Percentiles rank a stretch among this genome's conserved stretches.
Evolutionary conservation across 2,797 vertebrate species (phyloP).

Genomic region (Allochrocebus solatus): DNA sequence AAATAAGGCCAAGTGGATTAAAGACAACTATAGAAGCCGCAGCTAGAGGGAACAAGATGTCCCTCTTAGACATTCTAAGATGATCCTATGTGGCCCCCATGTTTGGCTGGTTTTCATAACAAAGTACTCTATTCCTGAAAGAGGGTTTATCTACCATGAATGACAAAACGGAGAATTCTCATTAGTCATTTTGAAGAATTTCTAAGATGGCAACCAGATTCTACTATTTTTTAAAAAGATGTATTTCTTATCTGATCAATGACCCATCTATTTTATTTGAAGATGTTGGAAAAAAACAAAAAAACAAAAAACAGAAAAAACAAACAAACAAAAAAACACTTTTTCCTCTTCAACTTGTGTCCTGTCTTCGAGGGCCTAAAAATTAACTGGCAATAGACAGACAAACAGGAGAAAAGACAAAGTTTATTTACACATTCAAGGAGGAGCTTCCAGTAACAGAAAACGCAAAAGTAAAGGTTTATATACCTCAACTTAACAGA

Average conservation of each 20-base stretch:
- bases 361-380: neutral
- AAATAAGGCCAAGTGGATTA: conserved; percentile 13
- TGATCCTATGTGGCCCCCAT: neutral
- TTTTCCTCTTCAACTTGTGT: neutral
- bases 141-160: neutral
- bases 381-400: neutral
- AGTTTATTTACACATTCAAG: neutral
- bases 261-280: neutral
- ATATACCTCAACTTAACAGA: neutral
- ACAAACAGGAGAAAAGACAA: neutral
- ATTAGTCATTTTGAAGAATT: neutral
- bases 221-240: neutral
- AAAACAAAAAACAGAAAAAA: neutral
- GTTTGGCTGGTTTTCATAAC: neutral
- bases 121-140: neutral
- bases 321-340: neutral
- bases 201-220: neutral
- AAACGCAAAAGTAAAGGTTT: neutral
- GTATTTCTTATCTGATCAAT: neutral
- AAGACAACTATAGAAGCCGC: neutral
- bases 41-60: neutral
- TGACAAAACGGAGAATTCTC: neutral
- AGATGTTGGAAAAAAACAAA: neutral
- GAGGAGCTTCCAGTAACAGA: neutral
- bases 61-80: neutral